These are phyloP conservation scores for Diadumene lineata DNA, from an alignment of 92 coral and sea anemone species.

Conservation along the genomic window DNA sequence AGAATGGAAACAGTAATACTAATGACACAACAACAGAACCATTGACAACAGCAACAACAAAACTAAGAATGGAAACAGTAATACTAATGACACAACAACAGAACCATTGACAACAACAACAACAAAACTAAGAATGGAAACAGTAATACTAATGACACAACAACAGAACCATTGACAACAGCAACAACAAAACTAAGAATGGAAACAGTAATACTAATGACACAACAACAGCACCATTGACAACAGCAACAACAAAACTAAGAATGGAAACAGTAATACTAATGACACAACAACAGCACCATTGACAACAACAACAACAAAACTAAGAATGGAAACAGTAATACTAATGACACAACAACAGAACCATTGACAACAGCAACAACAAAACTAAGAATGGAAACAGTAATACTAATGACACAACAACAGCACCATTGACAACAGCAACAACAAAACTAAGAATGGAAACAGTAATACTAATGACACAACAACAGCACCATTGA, in stretches of 20 bases:
- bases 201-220: constrained; percentile 17
- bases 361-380: neutral
- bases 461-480: no score
- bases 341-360: neutral
- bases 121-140: neutral
- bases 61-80: neutral
- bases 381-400: neutral
- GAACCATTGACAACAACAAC: neutral
- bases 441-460: constrained; percentile 27
- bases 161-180: neutral
- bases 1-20: neutral
- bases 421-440: constrained; percentile 19
- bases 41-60: neutral
- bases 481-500: no score
- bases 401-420: neutral
- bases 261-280: no score
- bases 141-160: neutral
- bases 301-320: constrained; percentile 10
- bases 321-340: constrained; percentile 30
- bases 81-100: neutral
- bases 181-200: constrained; percentile 18
- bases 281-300: no score
- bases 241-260: no score
- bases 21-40: no score
- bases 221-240: constrained; percentile 10